phyloP scores from a whole-genome alignment of 2,113 vertebrate genomes.

The Mugil cephalus region DNA sequence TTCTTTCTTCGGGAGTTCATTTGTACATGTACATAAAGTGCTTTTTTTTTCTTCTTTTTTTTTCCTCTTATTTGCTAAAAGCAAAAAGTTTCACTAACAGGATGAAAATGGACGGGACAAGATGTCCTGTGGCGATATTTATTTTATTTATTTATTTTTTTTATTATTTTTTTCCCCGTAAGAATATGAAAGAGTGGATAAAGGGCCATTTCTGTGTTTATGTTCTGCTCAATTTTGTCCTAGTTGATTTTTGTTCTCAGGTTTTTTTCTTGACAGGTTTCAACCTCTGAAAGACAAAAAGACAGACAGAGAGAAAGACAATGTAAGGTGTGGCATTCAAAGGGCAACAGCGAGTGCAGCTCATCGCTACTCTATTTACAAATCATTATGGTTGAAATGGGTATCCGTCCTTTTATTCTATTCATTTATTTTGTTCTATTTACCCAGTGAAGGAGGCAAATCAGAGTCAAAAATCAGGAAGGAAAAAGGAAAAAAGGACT shows the following conservation, averaged over 20 bases:
- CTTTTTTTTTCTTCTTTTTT: slow-evolving; percentile 73
- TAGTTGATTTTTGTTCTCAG: slow-evolving; percentile 74
- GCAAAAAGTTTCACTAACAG: slow-evolving; percentile 79
- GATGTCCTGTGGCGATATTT: slow-evolving; percentile 44
- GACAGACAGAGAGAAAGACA: slow-evolving; percentile 8
- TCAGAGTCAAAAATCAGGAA: neutral
- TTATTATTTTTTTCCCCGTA: slow-evolving; percentile 9
- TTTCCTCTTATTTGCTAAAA: slow-evolving; percentile 80
- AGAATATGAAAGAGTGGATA: slow-evolving; percentile 71
- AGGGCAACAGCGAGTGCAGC: neutral
- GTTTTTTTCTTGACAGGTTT: slow-evolving; percentile 75
- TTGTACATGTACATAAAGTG: slow-evolving; percentile 86
- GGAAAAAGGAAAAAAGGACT: neutral
- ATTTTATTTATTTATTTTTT: neutral
- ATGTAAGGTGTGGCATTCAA: neutral
- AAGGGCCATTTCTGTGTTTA: slow-evolving; percentile 67
- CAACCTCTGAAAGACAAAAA: slow-evolving; percentile 79
- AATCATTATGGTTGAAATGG: too few species aligned
- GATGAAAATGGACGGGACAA: slow-evolving; percentile 81
- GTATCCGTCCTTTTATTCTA: too few species aligned
- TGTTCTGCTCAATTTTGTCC: slow-evolving; percentile 64
- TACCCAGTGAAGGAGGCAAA: too few species aligned
- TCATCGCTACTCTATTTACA: neutral
- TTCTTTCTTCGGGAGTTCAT: slow-evolving; percentile 76
- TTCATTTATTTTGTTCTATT: too few species aligned